Percentiles rank a stretch among this genome's conserved stretches.
Conservation (phyloP, 2,797 vertebrate genomes). For the Muraenolepis orangiensis region DNA sequence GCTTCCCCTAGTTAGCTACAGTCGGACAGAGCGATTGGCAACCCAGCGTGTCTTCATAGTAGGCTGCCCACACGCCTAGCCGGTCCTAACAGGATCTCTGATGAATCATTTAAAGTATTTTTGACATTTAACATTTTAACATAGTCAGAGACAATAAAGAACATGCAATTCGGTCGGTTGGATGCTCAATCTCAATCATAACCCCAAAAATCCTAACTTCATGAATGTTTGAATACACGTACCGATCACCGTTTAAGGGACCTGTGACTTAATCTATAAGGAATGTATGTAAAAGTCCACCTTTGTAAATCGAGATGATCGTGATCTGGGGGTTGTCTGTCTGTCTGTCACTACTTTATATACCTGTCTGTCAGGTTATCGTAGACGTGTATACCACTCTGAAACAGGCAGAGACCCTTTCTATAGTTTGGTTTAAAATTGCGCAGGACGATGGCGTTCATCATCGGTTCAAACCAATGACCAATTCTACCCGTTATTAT, state of each 20-base stretch:
- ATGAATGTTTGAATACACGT: no score
- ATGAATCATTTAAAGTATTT: background rate
- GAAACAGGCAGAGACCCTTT: background rate
- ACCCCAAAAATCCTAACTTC: background rate
- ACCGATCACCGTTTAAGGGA: no score
- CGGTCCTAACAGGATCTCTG: background rate
- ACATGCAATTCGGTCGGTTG: background rate
- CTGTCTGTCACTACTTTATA: no score
- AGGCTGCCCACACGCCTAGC: background rate
- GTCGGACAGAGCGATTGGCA: background rate
- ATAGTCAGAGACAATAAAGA: background rate
- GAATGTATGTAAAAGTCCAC: no score
- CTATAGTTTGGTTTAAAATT: background rate
- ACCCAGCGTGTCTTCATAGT: background rate
- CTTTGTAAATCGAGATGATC: no score
- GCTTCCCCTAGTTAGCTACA: background rate
- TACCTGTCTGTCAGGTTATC: background rate
- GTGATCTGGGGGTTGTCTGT: no score
- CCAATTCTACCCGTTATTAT: background rate
- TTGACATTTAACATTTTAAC: background rate
- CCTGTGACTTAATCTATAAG: no score
- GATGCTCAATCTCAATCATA: background rate
- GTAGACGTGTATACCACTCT: background rate
- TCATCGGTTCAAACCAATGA: no score
- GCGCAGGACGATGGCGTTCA: background rate